Base-by-base conservation (phyloP, 2,888 invertebrate genomes). In the Abscondita cerata region DNA sequence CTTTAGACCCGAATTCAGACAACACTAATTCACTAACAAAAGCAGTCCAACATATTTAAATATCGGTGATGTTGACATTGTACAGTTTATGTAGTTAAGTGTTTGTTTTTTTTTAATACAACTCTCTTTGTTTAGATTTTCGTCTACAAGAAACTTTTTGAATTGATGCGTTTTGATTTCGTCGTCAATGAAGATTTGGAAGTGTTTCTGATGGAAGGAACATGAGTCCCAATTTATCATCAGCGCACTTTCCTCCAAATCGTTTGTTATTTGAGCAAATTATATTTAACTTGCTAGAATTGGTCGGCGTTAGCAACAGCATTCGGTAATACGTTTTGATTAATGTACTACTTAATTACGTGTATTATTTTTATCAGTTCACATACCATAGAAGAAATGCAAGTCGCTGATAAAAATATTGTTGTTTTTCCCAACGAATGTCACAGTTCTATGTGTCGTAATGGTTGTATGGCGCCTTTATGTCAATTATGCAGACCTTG, bases 171-270 rank as follows among this genome's bases (percentile, higher is more conserved):
- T 25, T 94, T 98, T 76, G 98, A 98, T 80, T 90, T 98, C 76
- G 90, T 96, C 0, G 82, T 98, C 1, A 96, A 98, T 77, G 91
- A 94, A 68, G 83, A 95, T 54, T 78, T 98, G 0, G 91, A 90
- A 50, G 92, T 97, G 0, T 92, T 88, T 73, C 83, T 96, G 4
- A 89, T 98, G 87, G 98, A 98, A 83, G 97, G 95, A 98, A 98
- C 76, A 98, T 98, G 98, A 96, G 96, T 11, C 98, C 98, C 0
- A 98, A 98, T 83, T 84, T 98, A 59, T 95, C 95, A 0, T 95
- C 97, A 0, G 91, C 91, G 0, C 96, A 98, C 80, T 98, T 90
- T 78, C 89, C 91, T n/a, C 91, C 89, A 0, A 98, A 98, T 80
- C 86, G 87, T 65, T 79, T 94, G 20, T 81, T 98, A 0, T 98